Conservation (phyloP, 2,113 vertebrate genomes). For the Forbesichthys agassizii region DNA sequence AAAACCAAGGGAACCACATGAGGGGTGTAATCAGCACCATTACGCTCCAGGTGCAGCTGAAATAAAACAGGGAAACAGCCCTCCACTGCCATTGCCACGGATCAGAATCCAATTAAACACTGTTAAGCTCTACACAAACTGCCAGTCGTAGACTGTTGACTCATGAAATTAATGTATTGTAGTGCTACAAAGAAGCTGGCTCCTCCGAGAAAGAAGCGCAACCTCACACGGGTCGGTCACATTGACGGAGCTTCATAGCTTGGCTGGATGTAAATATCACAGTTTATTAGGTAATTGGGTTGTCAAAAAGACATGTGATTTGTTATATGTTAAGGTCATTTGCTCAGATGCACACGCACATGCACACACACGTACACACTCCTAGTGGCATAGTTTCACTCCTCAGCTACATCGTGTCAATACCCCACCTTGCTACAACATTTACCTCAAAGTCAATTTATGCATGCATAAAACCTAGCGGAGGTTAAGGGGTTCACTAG, state of each 20-base stretch:
- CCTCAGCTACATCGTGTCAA: conserved; percentile 43
- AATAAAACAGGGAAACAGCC: conserved; percentile 72
- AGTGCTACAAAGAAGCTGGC: conserved; percentile 63
- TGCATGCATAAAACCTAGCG: conserved; percentile 69
- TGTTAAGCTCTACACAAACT: conserved; percentile 75
- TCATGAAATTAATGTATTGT: conserved; percentile 82
- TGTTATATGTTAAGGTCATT: neutral
- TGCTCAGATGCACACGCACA: neutral
- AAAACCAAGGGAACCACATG: conserved; percentile 45
- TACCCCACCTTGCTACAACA: conserved; percentile 56
- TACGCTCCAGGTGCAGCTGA: conserved; percentile 71
- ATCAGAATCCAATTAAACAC: conserved; percentile 82
- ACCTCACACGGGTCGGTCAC: conserved; percentile 49
- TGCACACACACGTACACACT: neutral
- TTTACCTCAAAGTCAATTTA: conserved; percentile 67
- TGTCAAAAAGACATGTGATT: conserved; percentile 24
- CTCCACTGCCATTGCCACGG: conserved; percentile 66
- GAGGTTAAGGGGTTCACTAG: conserved; percentile 73
- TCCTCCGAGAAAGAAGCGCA: conserved; percentile 55
- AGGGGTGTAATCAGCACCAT: conserved; percentile 75
- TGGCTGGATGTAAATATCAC: conserved; percentile 47
- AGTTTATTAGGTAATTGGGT: conserved; percentile 32
- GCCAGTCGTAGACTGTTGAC: conserved; percentile 76
- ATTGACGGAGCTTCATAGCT: conserved; percentile 42
- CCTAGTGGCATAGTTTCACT: conserved; percentile 2